A percentile compares a stretch with the other conserved stretches of the same genome.
Evolutionary conservation across 1,140 invertebrate species (phyloP).

Genomic region (Caenorhabditis remanei): DNA sequence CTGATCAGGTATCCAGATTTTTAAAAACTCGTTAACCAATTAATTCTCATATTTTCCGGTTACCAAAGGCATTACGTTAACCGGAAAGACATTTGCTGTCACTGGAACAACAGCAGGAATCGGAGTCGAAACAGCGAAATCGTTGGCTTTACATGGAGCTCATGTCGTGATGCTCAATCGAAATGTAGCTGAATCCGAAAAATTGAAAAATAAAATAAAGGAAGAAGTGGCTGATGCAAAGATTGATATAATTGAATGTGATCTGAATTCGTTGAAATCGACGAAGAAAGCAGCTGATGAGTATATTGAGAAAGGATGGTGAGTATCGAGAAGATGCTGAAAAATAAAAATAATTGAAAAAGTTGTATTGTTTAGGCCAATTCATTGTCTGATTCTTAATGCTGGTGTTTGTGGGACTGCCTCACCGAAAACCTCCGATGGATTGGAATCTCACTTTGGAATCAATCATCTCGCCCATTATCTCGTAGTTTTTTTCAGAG

Average conservation of each 20-base stretch:
- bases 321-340: not conserved
- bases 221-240: constrained; percentile 22
- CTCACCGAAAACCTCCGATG: constrained; percentile 84
- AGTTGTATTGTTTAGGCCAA: constrained; percentile 80
- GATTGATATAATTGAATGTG: constrained; percentile 61
- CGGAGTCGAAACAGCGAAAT: constrained; percentile 90
- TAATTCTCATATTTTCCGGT: constrained; percentile 82
- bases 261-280: constrained; percentile 31
- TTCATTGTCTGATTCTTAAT: constrained; percentile 90
- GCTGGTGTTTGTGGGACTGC: constrained; percentile 88
- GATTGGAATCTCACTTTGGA: constrained; percentile 90
- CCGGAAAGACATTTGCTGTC: constrained; percentile 86
- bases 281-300: constrained; percentile 46
- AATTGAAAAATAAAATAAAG: constrained; percentile 79
- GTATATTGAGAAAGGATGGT: constrained; percentile 54
- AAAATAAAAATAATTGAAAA: not conserved
- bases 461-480: constrained; percentile 85
- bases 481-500: constrained; percentile 82
- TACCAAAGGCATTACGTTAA: constrained; percentile 88
- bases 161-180: constrained; percentile 88
- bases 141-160: constrained; percentile 89
- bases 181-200: constrained; percentile 83
- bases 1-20: not conserved
- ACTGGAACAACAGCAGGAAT: constrained; percentile 93
- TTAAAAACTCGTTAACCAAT: too few relatives aligned